Base-by-base conservation (phyloP, 2,888 invertebrate species). In the Apodemia mormo region DNA sequence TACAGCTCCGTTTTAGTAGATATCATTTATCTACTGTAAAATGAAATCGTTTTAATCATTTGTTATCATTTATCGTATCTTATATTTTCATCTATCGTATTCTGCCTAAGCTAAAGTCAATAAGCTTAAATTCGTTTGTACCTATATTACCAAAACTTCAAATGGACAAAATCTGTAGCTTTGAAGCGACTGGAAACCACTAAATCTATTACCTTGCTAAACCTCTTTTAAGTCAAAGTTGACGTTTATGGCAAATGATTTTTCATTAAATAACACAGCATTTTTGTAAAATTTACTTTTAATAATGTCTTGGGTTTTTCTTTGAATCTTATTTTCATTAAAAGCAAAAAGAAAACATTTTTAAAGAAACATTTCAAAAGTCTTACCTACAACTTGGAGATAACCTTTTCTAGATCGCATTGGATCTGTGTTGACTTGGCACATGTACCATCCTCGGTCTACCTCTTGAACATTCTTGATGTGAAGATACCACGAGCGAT, bases 401-500 rank as follows among this genome's bases (percentile, higher is more conserved):
- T 97, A 98, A 71, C 98, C 98, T 83, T 97, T 96, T 71, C 97
- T 94, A 70, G 96, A 97, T 76, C 97, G 94, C 98, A 98, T 98
- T 30, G 98, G 98, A 89, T 98, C 97, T 1, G 98, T 98, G 89
- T 98, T 98, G 77, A 98, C 96, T 89, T 98, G 97, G 85, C 97
- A 97, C 97, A 97, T 97, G 82, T 95, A 98, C 97, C 97, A 98
- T 71, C 98, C 98, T 7, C 97, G 95, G 89, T 98, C 98, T 56
- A 95, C 95, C 87, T 98, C 97, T 83, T 97, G 96, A 52, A 97
- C 97, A 82, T 96, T 96, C 87, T 96, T 96, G 86, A 98, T 97
- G 87, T 97, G 98, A 73, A 98, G 94, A 88, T 96, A 97, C 97
- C 97, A 98, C 67, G 97, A 97, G 71, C 97, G 95, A 86, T 97